phyloP scores from a whole-genome alignment of 1,140 invertebrate species.

The Hormaphis cornu region DNA sequence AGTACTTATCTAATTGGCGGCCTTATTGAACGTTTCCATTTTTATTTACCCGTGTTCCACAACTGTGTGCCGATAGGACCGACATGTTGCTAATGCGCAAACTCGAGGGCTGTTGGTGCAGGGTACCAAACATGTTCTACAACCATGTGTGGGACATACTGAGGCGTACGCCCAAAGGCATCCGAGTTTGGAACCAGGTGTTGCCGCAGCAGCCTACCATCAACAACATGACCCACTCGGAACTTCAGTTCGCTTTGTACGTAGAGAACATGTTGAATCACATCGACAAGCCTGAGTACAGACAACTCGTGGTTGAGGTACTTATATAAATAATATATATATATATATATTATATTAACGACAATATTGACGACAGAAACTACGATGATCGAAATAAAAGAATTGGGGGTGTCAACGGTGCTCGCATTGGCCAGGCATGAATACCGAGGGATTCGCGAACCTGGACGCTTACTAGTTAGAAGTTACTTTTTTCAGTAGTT shows the following conservation, averaged over 20 bases:
- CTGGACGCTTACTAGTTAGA: no score
- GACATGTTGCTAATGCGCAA: conserved; percentile 68
- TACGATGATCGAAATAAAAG: no score
- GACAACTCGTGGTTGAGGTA: conserved; percentile 86
- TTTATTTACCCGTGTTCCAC: not conserved
- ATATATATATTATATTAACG: no score
- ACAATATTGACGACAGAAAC: no score
- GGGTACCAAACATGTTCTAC: conserved; percentile 91
- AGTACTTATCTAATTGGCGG: no score
- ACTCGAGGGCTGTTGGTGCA: conserved; percentile 89
- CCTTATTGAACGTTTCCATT: not conserved
- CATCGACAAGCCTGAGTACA: conserved; percentile 76
- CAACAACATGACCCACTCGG: conserved; percentile 90
- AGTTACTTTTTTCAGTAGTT: no score
- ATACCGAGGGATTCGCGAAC: no score
- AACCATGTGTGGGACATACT: conserved; percentile 93
- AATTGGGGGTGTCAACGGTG: no score
- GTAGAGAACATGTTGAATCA: conserved; percentile 89
- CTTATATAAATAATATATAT: no score
- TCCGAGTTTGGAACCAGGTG: conserved; percentile 71
- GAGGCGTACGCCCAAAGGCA: conserved; percentile 73
- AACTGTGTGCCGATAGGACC: conserved; percentile 47
- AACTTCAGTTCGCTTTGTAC: conserved; percentile 90
- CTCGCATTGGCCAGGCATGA: no score
- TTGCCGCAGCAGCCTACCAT: conserved; percentile 86